Percentiles rank a stretch among this genome's conserved stretches.
Conservation (phyloP, 1,140 invertebrate species). For the Ridgeia piscesae region DNA sequence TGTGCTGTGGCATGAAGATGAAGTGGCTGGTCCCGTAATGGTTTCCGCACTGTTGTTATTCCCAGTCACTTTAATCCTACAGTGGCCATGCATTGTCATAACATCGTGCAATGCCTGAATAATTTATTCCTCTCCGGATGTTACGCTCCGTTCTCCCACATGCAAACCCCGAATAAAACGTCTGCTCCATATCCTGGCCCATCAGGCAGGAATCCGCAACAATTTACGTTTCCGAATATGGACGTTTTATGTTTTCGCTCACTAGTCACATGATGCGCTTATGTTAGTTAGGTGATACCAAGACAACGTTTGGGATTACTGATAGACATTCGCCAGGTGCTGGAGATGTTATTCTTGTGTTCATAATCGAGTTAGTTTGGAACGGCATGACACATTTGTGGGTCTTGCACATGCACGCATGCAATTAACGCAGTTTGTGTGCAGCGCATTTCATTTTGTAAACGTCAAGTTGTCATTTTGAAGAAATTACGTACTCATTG, state of each 20-base stretch:
- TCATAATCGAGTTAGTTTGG: neutral
- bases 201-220: neutral
- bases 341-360: neutral
- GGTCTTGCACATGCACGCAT: neutral
- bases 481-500: neutral
- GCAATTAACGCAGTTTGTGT: neutral
- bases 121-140: neutral
- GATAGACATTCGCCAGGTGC: neutral
- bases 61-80: neutral
- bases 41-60: neutral
- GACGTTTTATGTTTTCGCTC: neutral
- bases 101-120: neutral
- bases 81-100: neutral
- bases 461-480: neutral
- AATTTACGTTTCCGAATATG: neutral
- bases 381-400: neutral
- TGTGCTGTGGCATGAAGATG: neutral
- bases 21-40: neutral
- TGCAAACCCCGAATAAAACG: neutral
- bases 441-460: neutral
- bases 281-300: neutral
- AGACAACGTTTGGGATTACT: neutral
- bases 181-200: neutral
- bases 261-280: neutral
- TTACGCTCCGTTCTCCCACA: neutral